Percentiles rank a stretch among this genome's conserved stretches.
phyloP scores from a whole-genome alignment of 2,797 vertebrate species.

The Chloroceryle amazona region DNA sequence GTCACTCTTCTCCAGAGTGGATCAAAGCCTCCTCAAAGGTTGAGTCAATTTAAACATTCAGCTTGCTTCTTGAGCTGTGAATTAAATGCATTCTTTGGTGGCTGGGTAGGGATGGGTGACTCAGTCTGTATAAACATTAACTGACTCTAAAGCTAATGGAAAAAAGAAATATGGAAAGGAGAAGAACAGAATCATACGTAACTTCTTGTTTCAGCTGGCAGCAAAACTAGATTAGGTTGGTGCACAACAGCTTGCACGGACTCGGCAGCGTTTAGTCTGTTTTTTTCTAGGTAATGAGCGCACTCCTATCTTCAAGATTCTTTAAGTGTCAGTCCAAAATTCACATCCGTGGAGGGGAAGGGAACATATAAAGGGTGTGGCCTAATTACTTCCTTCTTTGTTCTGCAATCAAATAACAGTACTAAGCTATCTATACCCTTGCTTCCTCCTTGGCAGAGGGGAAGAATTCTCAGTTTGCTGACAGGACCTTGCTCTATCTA shows the following conservation, averaged over 20 bases:
- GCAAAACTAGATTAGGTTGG: neutral
- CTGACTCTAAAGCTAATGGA: slow-evolving; percentile 68
- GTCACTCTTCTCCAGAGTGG: slow-evolving; percentile 59
- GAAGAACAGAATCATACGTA: slow-evolving; percentile 34
- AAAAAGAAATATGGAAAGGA: slow-evolving; percentile 59
- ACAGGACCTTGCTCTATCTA: neutral
- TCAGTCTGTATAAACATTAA: slow-evolving; percentile 76
- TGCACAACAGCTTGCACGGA: neutral
- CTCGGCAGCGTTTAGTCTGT: neutral
- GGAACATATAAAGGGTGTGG: slow-evolving; percentile 58
- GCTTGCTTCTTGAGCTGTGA: slow-evolving; percentile 69
- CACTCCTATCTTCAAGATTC: neutral
- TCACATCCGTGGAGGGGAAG: slow-evolving; percentile 28
- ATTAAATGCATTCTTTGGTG: slow-evolving; percentile 74
- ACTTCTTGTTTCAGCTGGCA: slow-evolving; percentile 52
- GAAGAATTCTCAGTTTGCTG: neutral
- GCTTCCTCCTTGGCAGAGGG: slow-evolving; percentile 54
- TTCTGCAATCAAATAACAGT: slow-evolving; percentile 59
- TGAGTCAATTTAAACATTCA: slow-evolving; percentile 73
- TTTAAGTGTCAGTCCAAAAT: neutral
- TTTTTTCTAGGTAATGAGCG: neutral
- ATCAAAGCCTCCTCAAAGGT: slow-evolving; percentile 71
- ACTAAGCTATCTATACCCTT: slow-evolving; percentile 42
- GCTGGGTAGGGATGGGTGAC: slow-evolving; percentile 71
- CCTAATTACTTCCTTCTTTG: slow-evolving; percentile 68